These are phyloP conservation scores for Himalopsyche japonica DNA, from an alignment of 2,888 invertebrate genomes.

Conservation along the genomic window DNA sequence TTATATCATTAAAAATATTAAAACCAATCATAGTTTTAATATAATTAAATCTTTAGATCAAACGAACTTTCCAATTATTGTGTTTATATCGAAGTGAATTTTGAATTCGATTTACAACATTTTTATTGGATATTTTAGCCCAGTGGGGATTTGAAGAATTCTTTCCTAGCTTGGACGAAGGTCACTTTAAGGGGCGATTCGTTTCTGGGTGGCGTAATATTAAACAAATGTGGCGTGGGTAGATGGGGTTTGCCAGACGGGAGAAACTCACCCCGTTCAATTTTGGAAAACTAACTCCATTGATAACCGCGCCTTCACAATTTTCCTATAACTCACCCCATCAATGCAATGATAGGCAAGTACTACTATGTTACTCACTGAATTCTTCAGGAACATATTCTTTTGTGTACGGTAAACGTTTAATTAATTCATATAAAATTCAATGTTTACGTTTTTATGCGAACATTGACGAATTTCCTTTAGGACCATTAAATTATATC, in stretches of 20 bases:
- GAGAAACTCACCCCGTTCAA: slow-evolving; percentile 9
- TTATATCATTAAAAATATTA: no score
- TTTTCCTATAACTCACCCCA: background rate
- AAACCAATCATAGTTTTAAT: no score
- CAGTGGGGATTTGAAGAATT: background rate
- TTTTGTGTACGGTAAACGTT: no score
- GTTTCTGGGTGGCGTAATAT: background rate
- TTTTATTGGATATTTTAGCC: background rate
- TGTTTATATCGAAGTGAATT: no score
- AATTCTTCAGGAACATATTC: no score
- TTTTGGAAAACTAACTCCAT: slow-evolving; percentile 29
- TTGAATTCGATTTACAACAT: background rate
- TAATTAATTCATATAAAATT: no score
- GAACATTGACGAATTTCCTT: no score
- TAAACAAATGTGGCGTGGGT: background rate
- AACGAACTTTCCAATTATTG: no score
- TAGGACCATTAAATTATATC: no score
- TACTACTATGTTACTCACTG: no score
- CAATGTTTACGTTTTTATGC: no score
- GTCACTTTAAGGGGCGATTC: background rate
- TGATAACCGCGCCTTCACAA: slow-evolving; percentile 23
- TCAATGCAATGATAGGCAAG: background rate
- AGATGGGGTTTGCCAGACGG: slow-evolving; percentile 18
- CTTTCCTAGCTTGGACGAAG: background rate
- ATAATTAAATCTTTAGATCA: no score